Evolutionary conservation across 1,140 invertebrate genomes (phyloP), one percentile per base, ranked within the genome.

Genomic region (Drosophila erecta): DNA sequence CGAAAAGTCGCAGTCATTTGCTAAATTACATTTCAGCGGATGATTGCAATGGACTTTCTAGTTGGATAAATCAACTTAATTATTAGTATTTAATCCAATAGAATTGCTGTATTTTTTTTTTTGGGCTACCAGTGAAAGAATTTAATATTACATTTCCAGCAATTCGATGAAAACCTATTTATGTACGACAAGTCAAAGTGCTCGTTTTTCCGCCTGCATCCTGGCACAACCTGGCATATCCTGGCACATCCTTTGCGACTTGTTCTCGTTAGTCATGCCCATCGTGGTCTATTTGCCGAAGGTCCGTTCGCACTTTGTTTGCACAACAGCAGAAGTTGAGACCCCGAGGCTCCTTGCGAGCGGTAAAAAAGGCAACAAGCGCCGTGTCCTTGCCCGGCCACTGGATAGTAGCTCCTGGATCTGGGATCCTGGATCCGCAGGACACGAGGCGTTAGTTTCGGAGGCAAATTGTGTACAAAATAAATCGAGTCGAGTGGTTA

Each of bases 401-500:
- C 30, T 35, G 38, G 30, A 3, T 10, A 30, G 7, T 10, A 30
- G 30, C 30, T 30, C 7, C 30, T 30, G 30, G 27, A 30, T 30
- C 27, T 7, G 6, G 30, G 30, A 33, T 30, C 49, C 47, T 40
- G 40, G 50, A 40, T 38, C 67, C 43, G 46, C 46, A 56, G 74
- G 70, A 57, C 72, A 61, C 44, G 57, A 49, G 72, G 53, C 74
- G 55, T 69, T 77, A 77, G 75, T 76, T 62, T 72, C 49, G 44
- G 44, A 73, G 66, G 64, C 74, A 87, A 81, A 77, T 87, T 87
- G 83, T 87, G 79, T 87, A 89, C 83, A 87, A 87, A 87, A 87
- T 83, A 87, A 87, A 87, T 87, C 76, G 83, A 89, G 65, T 87
- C 76, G 83, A 87, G 83, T 83, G 83, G 79, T 81, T 79, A 86